phyloP scores from a whole-genome alignment of 2,113 vertebrate genomes.

The Tauraco erythrolophus region DNA sequence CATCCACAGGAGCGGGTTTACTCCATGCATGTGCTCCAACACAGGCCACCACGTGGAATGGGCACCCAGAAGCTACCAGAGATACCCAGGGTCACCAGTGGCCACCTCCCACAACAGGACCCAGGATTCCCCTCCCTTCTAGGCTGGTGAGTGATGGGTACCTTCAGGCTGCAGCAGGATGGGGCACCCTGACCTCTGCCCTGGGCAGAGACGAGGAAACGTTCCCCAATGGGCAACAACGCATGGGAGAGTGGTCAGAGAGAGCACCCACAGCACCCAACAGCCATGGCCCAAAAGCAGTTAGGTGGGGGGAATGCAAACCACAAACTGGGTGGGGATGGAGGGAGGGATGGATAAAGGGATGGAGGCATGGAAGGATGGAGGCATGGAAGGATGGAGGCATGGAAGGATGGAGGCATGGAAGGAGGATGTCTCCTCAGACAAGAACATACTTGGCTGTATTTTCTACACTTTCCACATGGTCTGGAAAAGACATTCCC shows the following conservation, averaged over 20 bases:
- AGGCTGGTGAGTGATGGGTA: background rate
- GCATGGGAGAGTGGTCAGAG: rapidly evolving
- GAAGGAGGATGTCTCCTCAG: background rate
- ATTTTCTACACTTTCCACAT: rapidly evolving
- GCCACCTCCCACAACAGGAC: background rate
- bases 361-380: background rate
- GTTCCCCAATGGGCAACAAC: rapidly evolving
- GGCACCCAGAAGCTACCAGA: background rate
- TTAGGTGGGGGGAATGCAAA: background rate
- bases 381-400: background rate
- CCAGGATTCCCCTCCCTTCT: background rate
- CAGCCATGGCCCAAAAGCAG: rapidly evolving
- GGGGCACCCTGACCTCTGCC: too few relatives aligned
- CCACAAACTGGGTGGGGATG: background rate
- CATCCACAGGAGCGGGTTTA: background rate
- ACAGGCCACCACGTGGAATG: background rate
- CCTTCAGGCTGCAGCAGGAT: too few relatives aligned
- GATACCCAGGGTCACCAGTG: background rate
- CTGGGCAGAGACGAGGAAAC: background rate
- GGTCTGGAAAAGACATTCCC: background rate
- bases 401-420: background rate
- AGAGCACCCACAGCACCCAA: rapidly evolving
- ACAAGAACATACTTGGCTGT: background rate
- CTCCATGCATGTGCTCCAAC: background rate
- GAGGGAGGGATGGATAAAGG: background rate